Base-by-base conservation (phyloP, 2,797 vertebrate species). In the Neostethus bicornis region DNA sequence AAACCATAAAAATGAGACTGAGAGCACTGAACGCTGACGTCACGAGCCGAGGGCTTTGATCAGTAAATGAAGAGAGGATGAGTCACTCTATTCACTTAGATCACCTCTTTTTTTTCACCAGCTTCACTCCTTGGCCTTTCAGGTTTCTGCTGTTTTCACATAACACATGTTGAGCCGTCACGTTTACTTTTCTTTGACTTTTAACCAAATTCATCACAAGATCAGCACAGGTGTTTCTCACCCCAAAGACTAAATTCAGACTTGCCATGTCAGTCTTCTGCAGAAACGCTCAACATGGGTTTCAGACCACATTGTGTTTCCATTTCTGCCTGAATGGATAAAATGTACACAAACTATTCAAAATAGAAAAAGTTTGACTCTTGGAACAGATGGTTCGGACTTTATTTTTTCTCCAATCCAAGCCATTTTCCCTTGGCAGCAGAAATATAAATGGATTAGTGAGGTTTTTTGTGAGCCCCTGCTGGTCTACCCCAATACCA, bases 331-430 rank as follows among this genome's bases (percentile, higher is more conserved):
- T 63, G 70, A 83, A 74, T 78, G 45, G 77, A 84, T 77, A 64
- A 41, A 69, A 79, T 72, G 73, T 74, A 79, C 63, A 67, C n/a
- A 38, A 51, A 59, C 56, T 61, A 52, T 76, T 80, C 75, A 73
- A 86, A 84, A 34, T 32, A 20, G 71, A 76, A 57, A 71, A 66
- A 45, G 38, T 80, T 68, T 75, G 74, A 81, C 70, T 85, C 62
- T 53, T 73, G 61, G 77, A 86, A 78, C 85, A 88, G 85, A 89
- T 87, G 85, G 70, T 60, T 57, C 51, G 59, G 57, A 52, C 76
- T 66, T 59, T 43, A 47, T 51, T 54, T 43, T 24, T 29, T 35
- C 29, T 28, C 52, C 19, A 38, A 44, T 48, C 17, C 12, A 48
- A 49, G 34, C 38, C 57, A 45, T 70, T 63, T 72, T 42, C 50